A percentile compares a stretch with the other conserved stretches of the same genome.
These are phyloP conservation scores for Apeira syringaria DNA, from an alignment of 2,888 invertebrate genomes.

Conservation along the genomic window DNA sequence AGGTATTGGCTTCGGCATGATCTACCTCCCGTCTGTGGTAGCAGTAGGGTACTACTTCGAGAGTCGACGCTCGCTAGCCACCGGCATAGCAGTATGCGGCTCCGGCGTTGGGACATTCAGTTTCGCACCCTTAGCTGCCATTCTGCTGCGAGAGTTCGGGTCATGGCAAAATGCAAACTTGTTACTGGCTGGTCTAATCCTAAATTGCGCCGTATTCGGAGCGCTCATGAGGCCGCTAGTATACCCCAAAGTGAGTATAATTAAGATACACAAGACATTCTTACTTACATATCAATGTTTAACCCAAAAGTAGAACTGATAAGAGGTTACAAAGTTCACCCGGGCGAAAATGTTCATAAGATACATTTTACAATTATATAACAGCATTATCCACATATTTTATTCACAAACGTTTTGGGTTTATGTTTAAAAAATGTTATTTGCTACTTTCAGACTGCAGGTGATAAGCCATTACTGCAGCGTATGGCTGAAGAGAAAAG, in stretches of 20 bases:
- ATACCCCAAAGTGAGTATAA: slow-evolving; percentile 85
- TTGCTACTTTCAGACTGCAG: slow-evolving; percentile 68
- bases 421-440: too few species aligned
- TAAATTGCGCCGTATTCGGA: slow-evolving; percentile 96
- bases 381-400: too few species aligned
- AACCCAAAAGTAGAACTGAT: too few species aligned
- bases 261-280: too few species aligned
- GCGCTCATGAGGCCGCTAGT: slow-evolving; percentile 91
- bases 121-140: slow-evolving; percentile 95
- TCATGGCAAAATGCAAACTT: slow-evolving; percentile 96
- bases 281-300: too few species aligned
- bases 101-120: slow-evolving; percentile 97
- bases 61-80: slow-evolving; percentile 96
- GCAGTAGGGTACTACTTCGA: slow-evolving; percentile 99
- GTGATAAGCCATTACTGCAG: slow-evolving; percentile 92
- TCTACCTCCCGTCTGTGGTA: slow-evolving; percentile 98
- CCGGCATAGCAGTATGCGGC: slow-evolving; percentile 97
- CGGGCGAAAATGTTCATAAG: too few species aligned
- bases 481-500: slow-evolving; percentile 97
- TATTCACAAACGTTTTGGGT: too few species aligned
- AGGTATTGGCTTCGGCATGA: slow-evolving; percentile 96
- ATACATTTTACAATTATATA: too few species aligned
- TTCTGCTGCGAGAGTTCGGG: slow-evolving; percentile 89
- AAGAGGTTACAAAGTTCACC: too few species aligned
- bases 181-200: slow-evolving; percentile 95